Evolutionary conservation across 2,888 invertebrate genomes (phyloP).

Genomic region (Pachycephus smyrnensis): DNA sequence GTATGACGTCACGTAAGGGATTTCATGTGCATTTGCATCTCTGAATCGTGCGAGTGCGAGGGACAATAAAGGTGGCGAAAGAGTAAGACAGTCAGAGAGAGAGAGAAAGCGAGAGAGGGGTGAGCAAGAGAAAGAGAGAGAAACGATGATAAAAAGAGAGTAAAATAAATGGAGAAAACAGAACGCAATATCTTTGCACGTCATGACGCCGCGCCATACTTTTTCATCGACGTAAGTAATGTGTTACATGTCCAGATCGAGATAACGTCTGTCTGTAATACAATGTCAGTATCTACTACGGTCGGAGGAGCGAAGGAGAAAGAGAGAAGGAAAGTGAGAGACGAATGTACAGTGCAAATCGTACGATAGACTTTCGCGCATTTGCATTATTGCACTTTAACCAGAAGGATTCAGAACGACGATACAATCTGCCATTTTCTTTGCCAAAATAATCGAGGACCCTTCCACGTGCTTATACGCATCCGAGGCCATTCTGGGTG

Average conservation of each 20-base stretch:
- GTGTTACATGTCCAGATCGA: background rate
- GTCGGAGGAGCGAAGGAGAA: background rate
- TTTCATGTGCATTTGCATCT: background rate
- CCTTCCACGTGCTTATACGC: too few relatives aligned
- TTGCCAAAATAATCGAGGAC: too few relatives aligned
- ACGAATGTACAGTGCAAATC: background rate
- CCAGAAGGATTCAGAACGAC: background rate
- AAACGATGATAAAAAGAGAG: background rate
- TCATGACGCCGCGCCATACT: background rate
- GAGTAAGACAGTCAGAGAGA: background rate
- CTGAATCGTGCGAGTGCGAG: too few relatives aligned
- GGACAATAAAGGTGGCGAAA: too few relatives aligned
- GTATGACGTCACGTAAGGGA: background rate
- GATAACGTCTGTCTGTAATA: background rate
- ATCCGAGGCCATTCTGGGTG: background rate
- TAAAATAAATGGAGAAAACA: background rate
- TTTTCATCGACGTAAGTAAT: background rate
- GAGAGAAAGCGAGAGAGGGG: too few relatives aligned
- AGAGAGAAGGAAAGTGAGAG: too few relatives aligned
- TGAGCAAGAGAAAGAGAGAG: too few relatives aligned
- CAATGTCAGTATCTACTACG: background rate
- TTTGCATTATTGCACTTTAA: background rate
- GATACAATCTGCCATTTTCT: background rate
- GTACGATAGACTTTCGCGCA: background rate
- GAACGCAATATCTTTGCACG: background rate